A percentile compares a stretch with the other conserved stretches of the same genome.
These are phyloP conservation scores for Dipodomys stephensi DNA, from an alignment of 2,113 vertebrate genomes.

Conservation along the genomic window DNA sequence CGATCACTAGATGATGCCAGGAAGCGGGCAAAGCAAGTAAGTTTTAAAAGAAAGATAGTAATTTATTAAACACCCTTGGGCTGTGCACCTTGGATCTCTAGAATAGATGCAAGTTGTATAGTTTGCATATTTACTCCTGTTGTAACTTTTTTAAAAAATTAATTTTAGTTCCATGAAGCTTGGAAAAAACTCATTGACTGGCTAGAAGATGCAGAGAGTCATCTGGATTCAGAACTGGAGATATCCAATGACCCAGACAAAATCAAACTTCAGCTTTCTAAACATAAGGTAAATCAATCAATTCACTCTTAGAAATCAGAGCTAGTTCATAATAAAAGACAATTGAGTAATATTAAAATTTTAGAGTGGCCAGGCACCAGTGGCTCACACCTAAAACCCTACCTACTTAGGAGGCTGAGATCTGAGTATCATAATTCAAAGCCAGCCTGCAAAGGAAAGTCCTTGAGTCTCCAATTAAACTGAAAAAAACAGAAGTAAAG, in stretches of 20 bases:
- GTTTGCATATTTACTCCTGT: not conserved
- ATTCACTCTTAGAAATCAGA: not conserved
- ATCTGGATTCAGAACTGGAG: conserved; percentile 97
- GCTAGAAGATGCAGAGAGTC: conserved; percentile 97
- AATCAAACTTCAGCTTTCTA: conserved; percentile 97
- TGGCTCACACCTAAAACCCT: too few relatives aligned
- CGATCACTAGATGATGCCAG: conserved; percentile 96
- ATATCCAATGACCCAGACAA: conserved; percentile 99
- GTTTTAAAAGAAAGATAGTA: conserved; percentile 13
- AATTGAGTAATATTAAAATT: not conserved
- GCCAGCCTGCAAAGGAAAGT: too few relatives aligned
- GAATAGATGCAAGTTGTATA: not conserved
- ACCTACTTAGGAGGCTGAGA: too few relatives aligned
- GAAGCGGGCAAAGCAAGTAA: conserved; percentile 98
- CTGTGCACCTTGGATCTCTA: not conserved
- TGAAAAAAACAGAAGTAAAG: not conserved
- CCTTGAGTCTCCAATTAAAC: too few relatives aligned
- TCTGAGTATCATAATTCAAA: too few relatives aligned
- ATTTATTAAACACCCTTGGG: not conserved
- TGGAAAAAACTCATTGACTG: conserved; percentile 98
- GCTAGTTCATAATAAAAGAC: not conserved
- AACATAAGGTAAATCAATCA: conserved; percentile 93
- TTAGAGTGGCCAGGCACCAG: not conserved
- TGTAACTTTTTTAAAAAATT: not conserved
- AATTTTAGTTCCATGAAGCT: conserved; percentile 96